phyloP scores from a whole-genome alignment of 2,113 vertebrate species.

The Aphelocoma coerulescens region DNA sequence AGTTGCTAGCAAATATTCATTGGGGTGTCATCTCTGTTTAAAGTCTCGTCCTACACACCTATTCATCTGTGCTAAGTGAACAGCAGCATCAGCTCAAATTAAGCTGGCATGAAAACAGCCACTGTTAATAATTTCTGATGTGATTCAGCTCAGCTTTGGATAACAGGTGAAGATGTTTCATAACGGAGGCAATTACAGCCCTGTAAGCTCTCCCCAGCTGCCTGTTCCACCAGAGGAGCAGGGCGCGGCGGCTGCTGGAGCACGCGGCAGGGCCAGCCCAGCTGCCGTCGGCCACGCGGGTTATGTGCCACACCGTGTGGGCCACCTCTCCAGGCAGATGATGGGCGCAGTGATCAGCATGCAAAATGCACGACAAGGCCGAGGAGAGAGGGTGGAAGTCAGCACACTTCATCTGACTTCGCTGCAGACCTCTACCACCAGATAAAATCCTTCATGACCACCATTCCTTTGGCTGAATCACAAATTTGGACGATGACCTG shows the following conservation, averaged over 20 bases:
- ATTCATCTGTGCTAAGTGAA: constrained; percentile 77
- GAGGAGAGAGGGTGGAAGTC: constrained; percentile 15
- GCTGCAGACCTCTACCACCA: constrained; percentile 20
- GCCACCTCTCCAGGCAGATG: constrained; percentile 62
- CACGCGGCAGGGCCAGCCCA: not conserved
- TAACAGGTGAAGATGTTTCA: constrained; percentile 83
- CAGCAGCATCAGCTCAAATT: constrained; percentile 75
- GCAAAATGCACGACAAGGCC: constrained; percentile 48
- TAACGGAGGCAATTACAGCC: constrained; percentile 76
- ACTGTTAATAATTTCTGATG: constrained; percentile 78
- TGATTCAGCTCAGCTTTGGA: constrained; percentile 73
- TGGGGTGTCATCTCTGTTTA: constrained; percentile 75
- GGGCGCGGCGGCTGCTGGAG: not conserved
- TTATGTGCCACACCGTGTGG: constrained; percentile 51
- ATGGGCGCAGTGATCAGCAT: constrained; percentile 49
- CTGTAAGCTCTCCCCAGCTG: constrained; percentile 55
- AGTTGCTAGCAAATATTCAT: constrained; percentile 70
- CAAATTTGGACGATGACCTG: not conserved
- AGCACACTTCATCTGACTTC: constrained; percentile 5
- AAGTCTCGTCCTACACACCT: constrained; percentile 69
- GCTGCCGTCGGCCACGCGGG: constrained; percentile 13
- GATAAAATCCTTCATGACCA: constrained; percentile 18
- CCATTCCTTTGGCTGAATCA: not conserved
- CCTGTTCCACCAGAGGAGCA: constrained; percentile 56
- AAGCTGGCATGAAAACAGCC: constrained; percentile 78